Evolutionary conservation across 2,888 invertebrate species (phyloP).

Genomic region (Furcula furcula): DNA sequence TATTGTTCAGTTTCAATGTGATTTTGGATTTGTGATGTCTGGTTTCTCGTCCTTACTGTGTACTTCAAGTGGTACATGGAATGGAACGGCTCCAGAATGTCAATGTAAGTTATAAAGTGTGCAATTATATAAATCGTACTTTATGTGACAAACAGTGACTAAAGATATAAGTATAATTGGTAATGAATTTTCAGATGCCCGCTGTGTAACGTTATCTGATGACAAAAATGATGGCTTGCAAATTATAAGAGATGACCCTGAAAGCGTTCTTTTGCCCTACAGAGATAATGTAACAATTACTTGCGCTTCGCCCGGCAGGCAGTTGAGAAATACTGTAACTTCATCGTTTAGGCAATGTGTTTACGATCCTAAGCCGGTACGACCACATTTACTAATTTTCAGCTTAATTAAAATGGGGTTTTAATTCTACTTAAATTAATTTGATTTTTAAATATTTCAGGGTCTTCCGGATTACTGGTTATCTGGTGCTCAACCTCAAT

Average conservation of each 20-base stretch:
- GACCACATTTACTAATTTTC: slow-evolving; percentile 9
- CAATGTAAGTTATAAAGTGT: slow-evolving; percentile 90
- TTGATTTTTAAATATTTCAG: slow-evolving; percentile 47
- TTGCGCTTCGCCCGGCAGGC: slow-evolving; percentile 89
- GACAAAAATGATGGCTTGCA: slow-evolving; percentile 93
- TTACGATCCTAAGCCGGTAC: slow-evolving; percentile 93
- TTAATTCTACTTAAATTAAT: background rate
- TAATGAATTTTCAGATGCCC: slow-evolving; percentile 87
- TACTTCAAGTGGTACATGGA: slow-evolving; percentile 95
- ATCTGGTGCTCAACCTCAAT: slow-evolving; percentile 92
- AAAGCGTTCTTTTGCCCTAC: slow-evolving; percentile 93
- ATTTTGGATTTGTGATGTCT: slow-evolving; percentile 96
- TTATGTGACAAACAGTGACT: background rate
- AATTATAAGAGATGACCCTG: slow-evolving; percentile 89
- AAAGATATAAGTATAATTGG: background rate
- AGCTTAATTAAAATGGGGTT: background rate
- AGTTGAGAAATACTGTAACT: slow-evolving; percentile 89
- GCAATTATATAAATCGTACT: too few species aligned
- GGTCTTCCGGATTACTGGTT: slow-evolving; percentile 95
- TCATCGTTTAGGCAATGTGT: slow-evolving; percentile 96
- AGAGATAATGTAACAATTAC: slow-evolving; percentile 94
- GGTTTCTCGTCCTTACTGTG: slow-evolving; percentile 94
- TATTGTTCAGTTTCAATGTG: slow-evolving; percentile 94
- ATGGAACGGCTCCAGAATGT: slow-evolving; percentile 95
- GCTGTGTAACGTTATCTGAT: slow-evolving; percentile 94